These are phyloP conservation scores for Orgyia antiqua DNA, from an alignment of 2,888 invertebrate genomes.

Conservation along the genomic window DNA sequence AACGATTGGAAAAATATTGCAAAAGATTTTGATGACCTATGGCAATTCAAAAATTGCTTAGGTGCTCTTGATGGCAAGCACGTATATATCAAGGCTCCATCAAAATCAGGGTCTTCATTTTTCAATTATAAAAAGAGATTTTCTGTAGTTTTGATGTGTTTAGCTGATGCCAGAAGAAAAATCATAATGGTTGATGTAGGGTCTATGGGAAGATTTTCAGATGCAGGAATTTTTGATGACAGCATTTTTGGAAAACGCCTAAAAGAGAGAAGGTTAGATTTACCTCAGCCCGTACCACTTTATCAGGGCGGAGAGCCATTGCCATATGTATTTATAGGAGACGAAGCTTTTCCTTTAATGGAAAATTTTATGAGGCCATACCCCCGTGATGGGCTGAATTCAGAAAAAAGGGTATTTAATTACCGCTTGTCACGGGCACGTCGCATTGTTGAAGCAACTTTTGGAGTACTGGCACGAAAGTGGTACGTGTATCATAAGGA, in stretches of 20 bases:
- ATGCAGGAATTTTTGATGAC: constrained; percentile 4
- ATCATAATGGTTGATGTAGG: constrained; percentile 10
- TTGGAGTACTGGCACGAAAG: constrained; percentile 19
- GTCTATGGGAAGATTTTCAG: constrained; percentile 8
- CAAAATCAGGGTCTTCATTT: too few species aligned
- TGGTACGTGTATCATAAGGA: constrained; percentile 17
- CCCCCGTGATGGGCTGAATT: constrained; percentile 12
- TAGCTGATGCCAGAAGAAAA: constrained; percentile 8
- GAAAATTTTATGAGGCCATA: constrained; percentile 21
- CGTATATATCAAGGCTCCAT: too few species aligned
- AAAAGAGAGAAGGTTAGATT: constrained; percentile 15
- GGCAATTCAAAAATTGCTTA: too few species aligned
- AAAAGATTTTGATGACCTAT: too few species aligned
- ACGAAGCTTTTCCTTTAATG: constrained; percentile 14
- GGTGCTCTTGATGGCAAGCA: too few species aligned
- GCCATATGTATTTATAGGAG: constrained; percentile 19
- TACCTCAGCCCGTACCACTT: constrained; percentile 12
- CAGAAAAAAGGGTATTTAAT: constrained; percentile 19
- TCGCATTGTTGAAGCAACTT: constrained; percentile 22
- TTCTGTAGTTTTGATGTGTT: constrained; percentile 3
- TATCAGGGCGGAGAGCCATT: constrained; percentile 14
- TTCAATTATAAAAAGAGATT: constrained; percentile 4
- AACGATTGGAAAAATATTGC: too few species aligned
- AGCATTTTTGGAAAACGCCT: constrained; percentile 9
- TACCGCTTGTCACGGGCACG: constrained; percentile 20